phyloP scores from a whole-genome alignment of 1,140 invertebrate species.

The Apis cerana region DNA sequence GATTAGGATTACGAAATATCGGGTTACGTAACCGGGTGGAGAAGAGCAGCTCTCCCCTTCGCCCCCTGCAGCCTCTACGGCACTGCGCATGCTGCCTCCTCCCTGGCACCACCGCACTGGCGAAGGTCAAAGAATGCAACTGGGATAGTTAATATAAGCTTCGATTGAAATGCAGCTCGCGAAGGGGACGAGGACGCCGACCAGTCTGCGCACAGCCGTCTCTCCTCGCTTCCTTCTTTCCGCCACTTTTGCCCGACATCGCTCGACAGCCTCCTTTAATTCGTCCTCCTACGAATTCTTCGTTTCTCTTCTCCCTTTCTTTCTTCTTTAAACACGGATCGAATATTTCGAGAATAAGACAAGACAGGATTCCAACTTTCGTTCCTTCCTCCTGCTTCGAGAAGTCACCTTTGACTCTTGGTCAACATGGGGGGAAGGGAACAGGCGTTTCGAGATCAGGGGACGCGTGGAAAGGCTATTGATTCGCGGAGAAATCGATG shows the following conservation, averaged over 20 bases:
- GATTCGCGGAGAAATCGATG: background rate
- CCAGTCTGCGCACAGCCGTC: constrained; percentile 67
- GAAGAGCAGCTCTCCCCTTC: background rate
- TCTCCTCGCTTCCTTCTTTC: constrained; percentile 41
- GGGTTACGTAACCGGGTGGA: background rate
- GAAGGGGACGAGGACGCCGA: constrained; percentile 68
- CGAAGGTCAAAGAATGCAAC: constrained; percentile 65
- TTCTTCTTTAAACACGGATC: no score
- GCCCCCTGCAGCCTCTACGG: background rate
- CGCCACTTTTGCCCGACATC: no score
- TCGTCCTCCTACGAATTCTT: no score
- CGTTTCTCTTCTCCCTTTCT: no score
- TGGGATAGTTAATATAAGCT: constrained; percentile 59
- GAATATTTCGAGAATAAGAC: no score
- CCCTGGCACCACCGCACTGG: constrained; percentile 44
- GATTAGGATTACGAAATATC: no score
- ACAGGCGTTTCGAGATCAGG: constrained; percentile 44
- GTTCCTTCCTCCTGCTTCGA: no score
- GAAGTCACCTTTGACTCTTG: no score
- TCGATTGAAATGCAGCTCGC: constrained; percentile 66
- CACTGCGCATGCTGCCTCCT: constrained; percentile 46
- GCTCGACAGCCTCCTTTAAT: no score
- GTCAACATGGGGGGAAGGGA: no score
- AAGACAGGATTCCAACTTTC: no score
- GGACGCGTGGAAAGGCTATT: constrained; percentile 48